These are phyloP conservation scores for Sebastes miniatus DNA, from an alignment of 2,797 vertebrate species.

Conservation along the genomic window DNA sequence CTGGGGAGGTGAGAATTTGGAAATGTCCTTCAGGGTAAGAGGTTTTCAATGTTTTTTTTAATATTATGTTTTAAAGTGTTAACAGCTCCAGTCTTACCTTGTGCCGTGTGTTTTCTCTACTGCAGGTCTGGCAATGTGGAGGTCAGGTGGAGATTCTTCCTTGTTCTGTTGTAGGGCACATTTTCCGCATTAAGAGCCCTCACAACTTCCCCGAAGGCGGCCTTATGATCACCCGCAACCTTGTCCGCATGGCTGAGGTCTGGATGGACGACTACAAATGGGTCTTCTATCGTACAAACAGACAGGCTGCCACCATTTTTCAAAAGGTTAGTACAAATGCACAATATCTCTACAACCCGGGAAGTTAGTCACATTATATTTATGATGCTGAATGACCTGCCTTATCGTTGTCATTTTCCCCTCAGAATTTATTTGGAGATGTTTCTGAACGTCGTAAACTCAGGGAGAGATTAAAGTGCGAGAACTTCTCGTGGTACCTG, in stretches of 20 bases:
- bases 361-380: not conserved
- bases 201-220: conserved; percentile 84
- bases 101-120: conserved; percentile 20
- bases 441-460: conserved; percentile 82
- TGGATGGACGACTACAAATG: conserved; percentile 90
- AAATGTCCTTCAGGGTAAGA: conserved; percentile 92
- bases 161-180: conserved; percentile 90
- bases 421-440: conserved; percentile 86
- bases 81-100: not conserved
- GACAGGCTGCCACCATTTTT: conserved; percentile 80
- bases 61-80: not conserved
- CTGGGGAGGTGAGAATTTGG: conserved; percentile 92
- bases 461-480: conserved; percentile 83
- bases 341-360: no score
- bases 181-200: conserved; percentile 86
- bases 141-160: conserved; percentile 89
- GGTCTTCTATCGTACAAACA: conserved; percentile 85
- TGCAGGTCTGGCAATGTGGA: conserved; percentile 88
- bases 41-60: not conserved
- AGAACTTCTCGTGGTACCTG: conserved; percentile 89
- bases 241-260: conserved; percentile 88
- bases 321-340: conserved; percentile 68
- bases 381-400: not conserved
- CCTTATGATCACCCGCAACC: conserved; percentile 81
- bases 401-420: not conserved